Percentiles rank a stretch among this genome's conserved stretches.
Conservation (phyloP, 2,888 invertebrate genomes). For the Lamproptera curius region DNA sequence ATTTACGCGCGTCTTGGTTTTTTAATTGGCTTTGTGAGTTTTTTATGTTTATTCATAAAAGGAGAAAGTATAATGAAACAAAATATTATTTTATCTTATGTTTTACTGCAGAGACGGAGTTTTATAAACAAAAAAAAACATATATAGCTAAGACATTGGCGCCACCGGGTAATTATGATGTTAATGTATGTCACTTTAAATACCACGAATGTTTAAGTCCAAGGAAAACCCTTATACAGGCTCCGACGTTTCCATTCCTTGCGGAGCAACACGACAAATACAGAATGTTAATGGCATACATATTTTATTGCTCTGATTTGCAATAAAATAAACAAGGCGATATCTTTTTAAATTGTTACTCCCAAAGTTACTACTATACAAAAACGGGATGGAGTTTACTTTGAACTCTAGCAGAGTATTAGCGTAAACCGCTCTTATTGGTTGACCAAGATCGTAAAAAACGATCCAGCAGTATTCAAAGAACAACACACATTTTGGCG, state of each 20-base stretch:
- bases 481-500: background rate
- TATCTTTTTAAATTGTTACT: background rate
- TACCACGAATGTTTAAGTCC: background rate
- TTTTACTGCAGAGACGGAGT: too few relatives aligned
- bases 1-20: too few relatives aligned
- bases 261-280: background rate
- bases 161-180: background rate
- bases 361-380: background rate
- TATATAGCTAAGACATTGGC: background rate
- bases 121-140: too few relatives aligned
- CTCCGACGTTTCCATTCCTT: background rate
- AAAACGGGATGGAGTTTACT: background rate
- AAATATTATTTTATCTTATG: too few relatives aligned
- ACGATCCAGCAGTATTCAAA: background rate
- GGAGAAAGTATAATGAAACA: too few relatives aligned
- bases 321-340: background rate
- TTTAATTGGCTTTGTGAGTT: too few relatives aligned
- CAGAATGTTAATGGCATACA: background rate
- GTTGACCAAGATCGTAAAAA: too few relatives aligned
- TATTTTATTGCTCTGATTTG: background rate
- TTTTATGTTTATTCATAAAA: too few relatives aligned
- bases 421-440: too few relatives aligned
- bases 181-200: background rate
- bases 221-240: background rate
- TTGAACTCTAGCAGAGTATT: background rate